phyloP scores from a whole-genome alignment of 1,140 invertebrate genomes.

The Drosophila prosaltans region DNA sequence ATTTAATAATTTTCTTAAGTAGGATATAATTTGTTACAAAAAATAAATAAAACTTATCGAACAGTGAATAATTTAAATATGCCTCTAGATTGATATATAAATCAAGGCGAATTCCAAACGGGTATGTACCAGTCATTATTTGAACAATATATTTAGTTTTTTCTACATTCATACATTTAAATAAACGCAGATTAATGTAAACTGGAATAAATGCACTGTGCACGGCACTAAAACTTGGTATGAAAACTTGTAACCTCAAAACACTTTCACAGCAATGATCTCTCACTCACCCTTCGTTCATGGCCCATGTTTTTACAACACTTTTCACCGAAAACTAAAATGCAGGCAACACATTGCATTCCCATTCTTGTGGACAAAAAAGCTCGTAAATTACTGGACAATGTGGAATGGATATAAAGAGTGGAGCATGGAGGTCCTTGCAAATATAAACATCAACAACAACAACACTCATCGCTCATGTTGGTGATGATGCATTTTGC shows the following conservation, averaged over 20 bases:
- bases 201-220: not conserved
- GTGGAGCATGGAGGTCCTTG: slow-evolving; percentile 28
- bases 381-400: slow-evolving; percentile 79
- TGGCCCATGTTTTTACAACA: slow-evolving; percentile 47
- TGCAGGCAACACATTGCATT: slow-evolving; percentile 73
- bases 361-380: slow-evolving; percentile 63
- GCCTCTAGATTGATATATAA: not conserved
- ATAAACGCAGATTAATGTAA: too few relatives aligned
- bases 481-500: slow-evolving; percentile 83
- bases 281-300: slow-evolving; percentile 23
- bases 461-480: slow-evolving; percentile 82
- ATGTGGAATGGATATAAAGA: slow-evolving; percentile 46
- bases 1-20: too few relatives aligned
- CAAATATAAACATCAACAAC: slow-evolving; percentile 82
- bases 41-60: not conserved
- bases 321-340: slow-evolving; percentile 46
- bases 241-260: slow-evolving; percentile 46
- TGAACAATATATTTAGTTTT: too few relatives aligned
- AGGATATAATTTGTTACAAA: not conserved
- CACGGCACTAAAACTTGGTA: slow-evolving; percentile 24
- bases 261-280: slow-evolving; percentile 58
- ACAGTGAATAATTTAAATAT: not conserved
- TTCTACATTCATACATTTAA: not conserved
- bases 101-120: not conserved
- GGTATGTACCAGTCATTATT: too few relatives aligned